A percentile compares a stretch with the other conserved stretches of the same genome.
These are phyloP conservation scores for Gymnocheta viridis DNA, from an alignment of 2,888 invertebrate genomes.

Conservation along the genomic window DNA sequence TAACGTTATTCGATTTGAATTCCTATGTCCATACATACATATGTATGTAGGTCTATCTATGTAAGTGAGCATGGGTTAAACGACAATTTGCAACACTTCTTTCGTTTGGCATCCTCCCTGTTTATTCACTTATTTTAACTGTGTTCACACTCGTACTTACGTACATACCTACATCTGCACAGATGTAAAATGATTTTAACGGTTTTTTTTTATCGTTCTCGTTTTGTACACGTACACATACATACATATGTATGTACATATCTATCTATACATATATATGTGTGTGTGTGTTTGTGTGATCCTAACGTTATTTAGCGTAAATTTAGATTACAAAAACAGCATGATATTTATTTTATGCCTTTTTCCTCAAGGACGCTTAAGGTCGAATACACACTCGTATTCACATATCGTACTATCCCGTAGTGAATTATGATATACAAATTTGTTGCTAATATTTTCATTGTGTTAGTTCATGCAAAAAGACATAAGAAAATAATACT, in stretches of 20 bases:
- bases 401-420: neutral
- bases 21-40: no score
- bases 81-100: neutral
- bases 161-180: neutral
- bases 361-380: slow-evolving; percentile 66
- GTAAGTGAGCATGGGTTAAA: neutral
- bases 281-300: neutral
- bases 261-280: neutral
- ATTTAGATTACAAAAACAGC: slow-evolving; percentile 23
- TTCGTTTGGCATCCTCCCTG: neutral
- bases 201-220: slow-evolving; percentile 1
- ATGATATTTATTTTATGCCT: slow-evolving; percentile 18
- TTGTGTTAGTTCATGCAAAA: slow-evolving; percentile 4
- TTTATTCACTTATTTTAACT: neutral
- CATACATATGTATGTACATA: neutral
- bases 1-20: neutral
- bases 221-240: neutral
- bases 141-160: neutral
- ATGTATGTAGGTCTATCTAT: no score
- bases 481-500: neutral
- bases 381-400: slow-evolving; percentile 54
- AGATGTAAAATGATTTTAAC: neutral
- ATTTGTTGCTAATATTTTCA: slow-evolving; percentile 30
- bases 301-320: neutral
- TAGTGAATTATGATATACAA: slow-evolving; percentile 10